phyloP scores from a whole-genome alignment of 2,888 invertebrate species.

The Prosapia bicincta region DNA sequence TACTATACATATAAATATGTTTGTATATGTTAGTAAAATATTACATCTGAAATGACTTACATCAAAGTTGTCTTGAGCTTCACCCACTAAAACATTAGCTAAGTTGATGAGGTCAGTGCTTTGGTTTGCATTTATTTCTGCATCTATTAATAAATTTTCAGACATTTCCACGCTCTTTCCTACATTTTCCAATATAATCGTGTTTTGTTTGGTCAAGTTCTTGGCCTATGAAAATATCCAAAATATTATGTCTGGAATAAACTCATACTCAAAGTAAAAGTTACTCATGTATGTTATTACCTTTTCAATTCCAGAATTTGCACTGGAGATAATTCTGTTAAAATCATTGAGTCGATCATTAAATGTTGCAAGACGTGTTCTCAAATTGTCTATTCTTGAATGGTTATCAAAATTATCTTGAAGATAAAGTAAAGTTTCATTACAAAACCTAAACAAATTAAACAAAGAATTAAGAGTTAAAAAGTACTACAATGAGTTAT shows the following conservation, averaged over 20 bases:
- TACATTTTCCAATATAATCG: slow-evolving; percentile 17
- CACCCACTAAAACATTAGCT: slow-evolving; percentile 48
- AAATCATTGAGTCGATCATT: slow-evolving; percentile 29
- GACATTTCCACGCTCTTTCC: slow-evolving; percentile 19
- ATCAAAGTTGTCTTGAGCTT: slow-evolving; percentile 50
- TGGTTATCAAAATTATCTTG: slow-evolving; percentile 31
- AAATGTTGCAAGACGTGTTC: slow-evolving; percentile 26
- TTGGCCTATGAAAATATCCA: slow-evolving; percentile 16
- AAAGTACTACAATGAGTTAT: too few species aligned
- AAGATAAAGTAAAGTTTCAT: slow-evolving; percentile 32
- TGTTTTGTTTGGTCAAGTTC: slow-evolving; percentile 14
- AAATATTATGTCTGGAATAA: too few species aligned
- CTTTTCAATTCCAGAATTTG: slow-evolving; percentile 28
- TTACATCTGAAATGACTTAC: slow-evolving; percentile 29
- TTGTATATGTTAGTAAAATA: too few species aligned
- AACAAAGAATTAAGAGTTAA: too few species aligned
- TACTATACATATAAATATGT: too few species aligned
- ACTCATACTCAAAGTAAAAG: too few species aligned
- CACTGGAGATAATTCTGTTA: slow-evolving; percentile 25
- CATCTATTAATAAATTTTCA: slow-evolving; percentile 11
- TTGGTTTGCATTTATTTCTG: slow-evolving; percentile 34
- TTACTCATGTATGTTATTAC: slow-evolving; percentile 20
- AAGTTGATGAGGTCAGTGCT: slow-evolving; percentile 41
- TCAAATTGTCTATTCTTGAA: slow-evolving; percentile 30
- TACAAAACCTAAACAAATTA: slow-evolving; percentile 27